phyloP scores from a whole-genome alignment of 2,797 vertebrate species.

The Sebastes diaconus region DNA sequence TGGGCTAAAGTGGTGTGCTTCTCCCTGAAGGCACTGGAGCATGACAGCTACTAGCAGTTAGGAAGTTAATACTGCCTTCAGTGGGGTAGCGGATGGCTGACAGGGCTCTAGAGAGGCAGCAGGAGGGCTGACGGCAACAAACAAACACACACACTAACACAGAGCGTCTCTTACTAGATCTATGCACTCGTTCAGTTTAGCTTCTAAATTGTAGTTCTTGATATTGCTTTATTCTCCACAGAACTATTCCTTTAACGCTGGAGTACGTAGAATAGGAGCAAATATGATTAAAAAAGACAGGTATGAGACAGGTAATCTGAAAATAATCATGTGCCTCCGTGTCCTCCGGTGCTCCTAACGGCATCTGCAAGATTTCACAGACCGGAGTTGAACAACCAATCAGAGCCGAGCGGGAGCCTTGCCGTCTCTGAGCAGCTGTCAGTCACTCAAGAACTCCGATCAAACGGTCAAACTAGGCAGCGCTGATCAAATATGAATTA shows the following conservation, averaged over 20 bases:
- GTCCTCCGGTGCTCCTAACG: no score
- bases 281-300: no score
- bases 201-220: neutral
- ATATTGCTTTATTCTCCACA: neutral
- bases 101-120: neutral
- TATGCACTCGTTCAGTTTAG: neutral
- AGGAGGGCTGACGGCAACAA: neutral
- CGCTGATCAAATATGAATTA: no score
- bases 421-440: no score
- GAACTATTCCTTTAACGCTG: neutral
- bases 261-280: no score
- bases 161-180: neutral
- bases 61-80: constrained; percentile 49
- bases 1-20: neutral
- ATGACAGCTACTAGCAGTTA: constrained; percentile 40
- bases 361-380: no score
- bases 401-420: no score
- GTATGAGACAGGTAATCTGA: no score
- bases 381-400: no score
- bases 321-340: no score
- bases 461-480: no score
- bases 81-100: neutral
- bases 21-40: constrained; percentile 2
- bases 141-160: neutral
- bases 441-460: no score